Evolutionary conservation across 2,888 invertebrate species (phyloP), one percentile per base, ranked within the genome.

Genomic region (Agrypnus murinus): DNA sequence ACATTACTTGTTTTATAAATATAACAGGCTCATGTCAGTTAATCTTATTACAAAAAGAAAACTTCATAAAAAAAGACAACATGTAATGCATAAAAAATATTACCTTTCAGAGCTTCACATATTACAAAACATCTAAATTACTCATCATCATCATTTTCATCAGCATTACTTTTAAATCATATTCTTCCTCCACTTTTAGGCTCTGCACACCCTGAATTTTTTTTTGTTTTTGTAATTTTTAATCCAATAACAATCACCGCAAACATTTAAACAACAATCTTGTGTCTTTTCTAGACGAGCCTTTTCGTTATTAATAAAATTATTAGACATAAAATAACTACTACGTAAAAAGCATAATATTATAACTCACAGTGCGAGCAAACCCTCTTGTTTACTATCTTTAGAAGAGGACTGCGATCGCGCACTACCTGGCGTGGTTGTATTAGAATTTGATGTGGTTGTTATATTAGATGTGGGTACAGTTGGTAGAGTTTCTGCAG

Each of bases 401-500:
- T 85, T 85, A 48, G 78, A 64, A 14, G 65, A 43, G n/a, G n/a
- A 25, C 50, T 73, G 66, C 36, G 63, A 69, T 48, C 62, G 46
- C 17, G 65, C 12, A 38, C 25, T 67, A 12, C 57, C 55, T 45
- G 64, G 69, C 14, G 55, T 46, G 2, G 69, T 48, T 31, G 12
- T 62, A 25, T 25, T 25, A 4, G 75, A 63, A 36, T 62, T 74
- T 8, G 69, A 57, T 15, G 59, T 57, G n/a, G 74, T 68, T 17
- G 76, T 77, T n/a, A n/a, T n/a, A 43, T 77, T 74, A 17, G 74
- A 76, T 0, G 77, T 75, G 12, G 89, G 82, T 48, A 70, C 34
- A 67, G 86, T 88, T 69, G 94, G 93, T 78, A 93, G 86, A 79
- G 87, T 89, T 80, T 95, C 95, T 45, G 94, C 95, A 14, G 94